These are phyloP conservation scores for Oceanodroma leucorhoa DNA, from an alignment of 2,797 vertebrate species.

Conservation along the genomic window DNA sequence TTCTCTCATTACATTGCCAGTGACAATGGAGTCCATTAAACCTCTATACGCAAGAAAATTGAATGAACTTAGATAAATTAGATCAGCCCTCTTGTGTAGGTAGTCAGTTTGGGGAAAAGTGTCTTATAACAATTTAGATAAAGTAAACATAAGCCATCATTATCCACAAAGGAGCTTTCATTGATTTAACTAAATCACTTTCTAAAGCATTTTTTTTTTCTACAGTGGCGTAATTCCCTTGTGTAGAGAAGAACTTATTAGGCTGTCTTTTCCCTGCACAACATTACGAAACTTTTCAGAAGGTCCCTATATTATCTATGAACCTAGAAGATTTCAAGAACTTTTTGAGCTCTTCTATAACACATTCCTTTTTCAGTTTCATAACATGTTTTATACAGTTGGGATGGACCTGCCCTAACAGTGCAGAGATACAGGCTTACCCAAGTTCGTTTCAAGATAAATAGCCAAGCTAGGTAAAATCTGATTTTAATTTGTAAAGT, in stretches of 20 bases:
- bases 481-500: background rate
- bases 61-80: conserved; percentile 30
- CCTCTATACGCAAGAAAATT: background rate
- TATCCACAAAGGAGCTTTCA: background rate
- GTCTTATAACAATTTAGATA: conserved; percentile 10
- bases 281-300: background rate
- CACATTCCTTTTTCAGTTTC: background rate
- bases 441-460: background rate
- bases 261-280: background rate
- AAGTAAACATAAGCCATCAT: conserved; percentile 18
- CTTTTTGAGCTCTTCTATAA: background rate
- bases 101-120: background rate
- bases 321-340: background rate
- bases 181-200: conserved; percentile 1
- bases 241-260: background rate
- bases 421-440: background rate
- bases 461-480: background rate
- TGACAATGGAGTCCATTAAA: background rate
- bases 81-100: background rate
- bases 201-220: background rate
- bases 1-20: background rate
- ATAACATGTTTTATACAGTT: background rate
- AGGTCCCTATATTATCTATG: background rate
- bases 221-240: background rate
- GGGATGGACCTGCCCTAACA: background rate